Evolutionary conservation across 23 tunicate genomes (phyloP), one percentile per base, ranked within the genome.

Genomic region (Styela clava): DNA sequence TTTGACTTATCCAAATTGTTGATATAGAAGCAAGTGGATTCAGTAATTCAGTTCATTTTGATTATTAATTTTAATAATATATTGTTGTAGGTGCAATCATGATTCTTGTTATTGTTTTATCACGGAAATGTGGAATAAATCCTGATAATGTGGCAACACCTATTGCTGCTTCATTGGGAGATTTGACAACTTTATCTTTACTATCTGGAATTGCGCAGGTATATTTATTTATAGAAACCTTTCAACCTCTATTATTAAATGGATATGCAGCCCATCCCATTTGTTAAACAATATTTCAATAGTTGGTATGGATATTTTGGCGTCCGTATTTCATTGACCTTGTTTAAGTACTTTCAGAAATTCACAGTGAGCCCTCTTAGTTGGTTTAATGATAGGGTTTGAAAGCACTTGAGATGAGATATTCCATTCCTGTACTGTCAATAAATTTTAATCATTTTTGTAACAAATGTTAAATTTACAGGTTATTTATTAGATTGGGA

Each of bases 131-230:
- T 26, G 96, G 96, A 18, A 86, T 95, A 18, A 95, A 95, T 80
- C 99, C 99, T 2, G 99, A 95, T 37, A 95, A 95, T 86, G 99
- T 95, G 1, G 99, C 95, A 26, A 95, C 99, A 5, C 99, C 99
- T 16, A 95, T 95, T 24, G 99, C 99, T 64, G 99, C 99, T 26
- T 84, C 97, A 2, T 68, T 95, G 68, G 99, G 99, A 21, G 99
- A 95, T 63, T 62, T 95, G n/a, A 85, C 88, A 21, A 95, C 99
- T 24, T 69, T 95, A 73, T 68, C 77, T n/a, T 68, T 95, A 63
- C 77, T 95, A 18, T 84, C 99, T n/a, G 52, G 61, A 16, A 83
- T 95, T 31, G 88, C 80, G 3, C 67, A 76, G 72, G 97, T 92
- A 83, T 64, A 44, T 21, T 69, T 20, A 35, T 69, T 20, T 70